Base-by-base conservation (phyloP, 2,888 invertebrate species). In the Drosophila nr. fundita region DNA sequence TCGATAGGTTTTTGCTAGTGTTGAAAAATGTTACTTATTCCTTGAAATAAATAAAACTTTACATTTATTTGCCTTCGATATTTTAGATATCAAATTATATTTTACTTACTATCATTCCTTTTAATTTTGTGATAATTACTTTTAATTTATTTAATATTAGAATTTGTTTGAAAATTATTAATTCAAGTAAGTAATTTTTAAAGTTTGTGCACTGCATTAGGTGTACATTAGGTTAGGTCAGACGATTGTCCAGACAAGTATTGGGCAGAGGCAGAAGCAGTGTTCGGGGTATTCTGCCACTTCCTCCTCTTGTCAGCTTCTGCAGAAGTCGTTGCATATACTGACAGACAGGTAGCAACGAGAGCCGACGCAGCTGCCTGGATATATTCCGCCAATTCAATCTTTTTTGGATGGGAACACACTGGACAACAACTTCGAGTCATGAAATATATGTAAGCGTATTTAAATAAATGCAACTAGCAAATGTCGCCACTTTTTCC, bases 391-490 rank as follows among this genome's bases (percentile, higher is more conserved):
- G 4, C 1, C 13, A 13, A 0, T 45, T 45, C 15, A 45, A 45
- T 21, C 13, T 15, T 21, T 18, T n/a, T 11, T 5, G 53, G 18
- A 18, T 53, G 15, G 24, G 13, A 3, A 0, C 7, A 48, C 7
- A 48, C 21, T 54, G 54, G 52, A 62, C 10, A 42, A 32, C 21
- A 8, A 29, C 21, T n/a, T 34, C 7, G 24, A 30, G n/a, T 27
- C 18, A 30, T 58, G n/a, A 58, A 66, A 66, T 59, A 59, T 29
- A 40, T 45, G 24, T 45, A 15, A 24, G 4, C 15, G 2, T 67
- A 59, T 67, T 68, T 54, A 65, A 65, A 65, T 65, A 58, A 65
- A 57, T 71, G 57, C 36, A 64, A 67, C 68, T 71, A 52, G 78
- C 73, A 78, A 82, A 58, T 67, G 71, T 61, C 58, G 67, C 54